Evolutionary conservation across 2,797 vertebrate genomes (phyloP), one percentile per base, ranked within the genome.

Genomic region (Tamandua tetradactyla): DNA sequence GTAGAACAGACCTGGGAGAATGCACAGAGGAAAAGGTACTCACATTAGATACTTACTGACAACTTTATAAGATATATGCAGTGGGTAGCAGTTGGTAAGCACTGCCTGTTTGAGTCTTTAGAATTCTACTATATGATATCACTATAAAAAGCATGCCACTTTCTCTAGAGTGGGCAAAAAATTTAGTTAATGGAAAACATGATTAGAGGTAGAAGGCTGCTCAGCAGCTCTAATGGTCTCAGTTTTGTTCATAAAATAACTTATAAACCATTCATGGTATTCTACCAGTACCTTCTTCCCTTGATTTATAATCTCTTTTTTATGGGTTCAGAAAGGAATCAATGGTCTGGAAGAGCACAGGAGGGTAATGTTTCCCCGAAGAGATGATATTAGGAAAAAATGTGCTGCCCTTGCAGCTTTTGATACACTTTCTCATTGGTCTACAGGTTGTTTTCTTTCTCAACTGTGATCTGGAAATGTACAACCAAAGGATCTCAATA

Each of bases 221-320:
- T 93, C 96, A 76, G 93, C 57, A 71, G 92, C 8, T 93, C 83
- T 96, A 96, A 96, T 25, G 80, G 64, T 96, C 97, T 96, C 4
- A 88, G 85, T 98, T 97, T 97, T 94, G 15, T 94, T 96, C 20
- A 91, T 80, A 95, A 96, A 97, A 68, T 6, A 96, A 78, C 42
- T 96, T 96, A 47, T 93, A 97, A 97, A 82, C 37, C 79, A 91
- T 97, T 97, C 11, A 9, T 69, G 95, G 37, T 72, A 64, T 97
- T 97, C 96, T 80, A 95, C 27, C 79, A 97, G 7, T 30, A 95
- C 15, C 42, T 95, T n/a, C 87, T 97, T 95, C 68, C 96, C 86
- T 97, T 97, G 89, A 95, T 98, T 97, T 97, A 94, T 78, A 95
- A 96, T 97, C 94, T 96, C 84, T 30, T 94, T 72, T 97, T 97